These are phyloP conservation scores for Etheostoma nigrum DNA, from an alignment of 2,797 vertebrate species.

Conservation along the genomic window DNA sequence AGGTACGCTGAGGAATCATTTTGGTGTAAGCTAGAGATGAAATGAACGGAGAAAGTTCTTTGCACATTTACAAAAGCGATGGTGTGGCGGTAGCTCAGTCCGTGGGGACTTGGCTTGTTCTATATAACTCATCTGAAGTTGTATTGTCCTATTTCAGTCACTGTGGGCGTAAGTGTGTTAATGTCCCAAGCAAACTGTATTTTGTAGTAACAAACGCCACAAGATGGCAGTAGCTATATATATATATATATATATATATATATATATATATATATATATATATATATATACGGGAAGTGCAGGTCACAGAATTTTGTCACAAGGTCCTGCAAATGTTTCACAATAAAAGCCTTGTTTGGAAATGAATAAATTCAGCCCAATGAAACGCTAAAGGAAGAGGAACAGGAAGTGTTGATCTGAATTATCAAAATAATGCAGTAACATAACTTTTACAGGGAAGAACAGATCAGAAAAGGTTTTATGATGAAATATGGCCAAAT, in stretches of 20 bases:
- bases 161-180: neutral
- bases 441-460: no score
- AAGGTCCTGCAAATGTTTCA: neutral
- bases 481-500: no score
- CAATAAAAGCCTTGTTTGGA: neutral
- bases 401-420: neutral
- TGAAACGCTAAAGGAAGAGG: neutral
- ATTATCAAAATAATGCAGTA: neutral
- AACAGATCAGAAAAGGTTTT: no score
- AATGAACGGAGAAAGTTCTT: no score
- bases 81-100: no score
- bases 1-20: no score
- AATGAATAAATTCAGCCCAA: neutral
- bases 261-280: no score
- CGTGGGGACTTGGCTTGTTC: no score
- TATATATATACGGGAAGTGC: no score
- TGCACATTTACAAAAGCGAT: no score
- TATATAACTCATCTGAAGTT: neutral
- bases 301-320: neutral
- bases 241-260: no score
- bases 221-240: neutral
- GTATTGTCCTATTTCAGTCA: neutral
- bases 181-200: neutral
- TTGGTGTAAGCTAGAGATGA: no score
- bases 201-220: neutral